Conservation (phyloP, 30 jellyfish, hydroid and myxozoan species). For the Aurelia coerulea region DNA sequence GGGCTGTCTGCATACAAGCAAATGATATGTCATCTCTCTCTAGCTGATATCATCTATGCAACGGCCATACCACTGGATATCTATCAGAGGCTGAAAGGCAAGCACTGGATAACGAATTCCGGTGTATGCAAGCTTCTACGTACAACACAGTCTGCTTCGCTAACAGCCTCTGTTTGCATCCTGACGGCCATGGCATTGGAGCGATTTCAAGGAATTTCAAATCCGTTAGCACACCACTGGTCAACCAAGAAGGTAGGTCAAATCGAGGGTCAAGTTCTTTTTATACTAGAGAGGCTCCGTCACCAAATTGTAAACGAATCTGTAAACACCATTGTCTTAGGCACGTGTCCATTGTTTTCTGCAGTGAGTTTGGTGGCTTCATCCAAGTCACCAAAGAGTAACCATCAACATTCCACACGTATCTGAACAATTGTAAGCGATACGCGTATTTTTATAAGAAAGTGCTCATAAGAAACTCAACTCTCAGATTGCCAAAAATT, state of each 20-base stretch:
- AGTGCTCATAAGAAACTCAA: too few relatives aligned
- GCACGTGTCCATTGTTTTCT: too few relatives aligned
- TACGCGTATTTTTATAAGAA: too few relatives aligned
- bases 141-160: conserved; percentile 66
- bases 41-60: conserved; percentile 71
- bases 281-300: too few relatives aligned
- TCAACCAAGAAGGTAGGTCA: conserved; percentile 61
- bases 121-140: conserved; percentile 41
- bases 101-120: conserved; percentile 43
- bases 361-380: too few relatives aligned
- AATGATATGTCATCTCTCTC: conserved; percentile 70
- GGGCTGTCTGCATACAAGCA: conserved; percentile 69
- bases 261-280: too few relatives aligned
- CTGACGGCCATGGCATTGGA: conserved; percentile 83
- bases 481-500: too few relatives aligned
- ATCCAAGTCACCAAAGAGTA: too few relatives aligned
- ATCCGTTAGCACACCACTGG: conserved; percentile 65
- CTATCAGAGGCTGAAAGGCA: conserved; percentile 13
- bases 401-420: too few relatives aligned
- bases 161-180: conserved; percentile 68
- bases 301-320: too few relatives aligned
- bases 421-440: too few relatives aligned
- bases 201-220: conserved; percentile 70
- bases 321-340: too few relatives aligned
- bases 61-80: conserved; percentile 68